Conservation (phyloP, 1,140 invertebrate genomes). For the Drosophila tristis region DNA sequence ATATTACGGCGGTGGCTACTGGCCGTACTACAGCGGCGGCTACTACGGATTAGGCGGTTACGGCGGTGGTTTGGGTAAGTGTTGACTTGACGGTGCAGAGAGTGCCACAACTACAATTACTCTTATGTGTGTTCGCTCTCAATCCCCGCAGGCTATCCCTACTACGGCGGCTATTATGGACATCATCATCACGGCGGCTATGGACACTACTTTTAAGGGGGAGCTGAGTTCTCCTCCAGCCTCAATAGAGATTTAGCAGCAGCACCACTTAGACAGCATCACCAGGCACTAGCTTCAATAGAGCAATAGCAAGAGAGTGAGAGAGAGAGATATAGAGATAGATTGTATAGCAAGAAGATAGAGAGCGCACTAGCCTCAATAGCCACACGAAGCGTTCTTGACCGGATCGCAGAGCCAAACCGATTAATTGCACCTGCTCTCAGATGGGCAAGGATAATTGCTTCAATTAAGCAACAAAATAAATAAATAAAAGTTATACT, state of each 20-base stretch:
- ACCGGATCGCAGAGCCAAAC: slow-evolving; percentile 47
- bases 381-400: slow-evolving; percentile 52
- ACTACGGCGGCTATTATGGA: slow-evolving; percentile 81
- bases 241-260: slow-evolving; percentile 34
- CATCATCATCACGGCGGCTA: slow-evolving; percentile 76
- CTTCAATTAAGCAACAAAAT: slow-evolving; percentile 75
- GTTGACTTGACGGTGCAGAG: neutral
- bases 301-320: neutral
- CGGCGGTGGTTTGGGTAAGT: slow-evolving; percentile 12
- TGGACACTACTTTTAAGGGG: slow-evolving; percentile 69
- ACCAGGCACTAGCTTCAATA: slow-evolving; percentile 25
- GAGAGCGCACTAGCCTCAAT: slow-evolving; percentile 37
- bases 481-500: slow-evolving; percentile 54
- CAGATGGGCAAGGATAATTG: slow-evolving; percentile 72
- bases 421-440: slow-evolving; percentile 54
- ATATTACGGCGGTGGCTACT: slow-evolving; percentile 56
- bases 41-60: slow-evolving; percentile 72
- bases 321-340: slow-evolving; percentile 35
- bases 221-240: slow-evolving; percentile 1
- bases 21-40: slow-evolving; percentile 56
- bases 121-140: neutral
- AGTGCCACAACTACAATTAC: neutral
- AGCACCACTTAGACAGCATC: slow-evolving; percentile 1
- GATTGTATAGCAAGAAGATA: slow-evolving; percentile 7
- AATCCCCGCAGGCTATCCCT: slow-evolving; percentile 65